Evolutionary conservation across 2,888 invertebrate species (phyloP), one percentile per base, ranked within the genome.

Genomic region (Flabesymbios commensalis): DNA sequence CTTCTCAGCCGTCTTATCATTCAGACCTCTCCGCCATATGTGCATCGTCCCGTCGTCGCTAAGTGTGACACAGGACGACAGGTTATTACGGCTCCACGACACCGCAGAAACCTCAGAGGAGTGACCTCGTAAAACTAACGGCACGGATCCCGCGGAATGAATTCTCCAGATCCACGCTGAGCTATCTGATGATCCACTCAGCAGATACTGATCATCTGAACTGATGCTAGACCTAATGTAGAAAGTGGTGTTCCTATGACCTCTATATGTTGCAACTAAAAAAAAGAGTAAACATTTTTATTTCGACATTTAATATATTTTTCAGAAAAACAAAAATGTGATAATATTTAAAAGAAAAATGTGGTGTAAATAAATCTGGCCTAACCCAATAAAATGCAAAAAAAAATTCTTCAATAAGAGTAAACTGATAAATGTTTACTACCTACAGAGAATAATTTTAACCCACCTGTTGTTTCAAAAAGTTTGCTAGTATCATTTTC

Each of bases 101-200:
- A 71, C 71, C 14, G 55, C 63, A 7, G 67, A 67, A 33, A 94
- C 94, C 85, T 94, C 94, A 7, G 90, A 90, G 45, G 87, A 85
- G 77, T 94, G 94, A 0, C 93, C 93, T 1, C 85, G 53, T 26
- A 10, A 49, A 7, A 14, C 19, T 7, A 29, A 5, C 5, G 60
- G 47, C 3, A 3, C 4, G 5, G 31, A 17, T 10, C n/a, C 4
- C 4, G 51, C 48, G 4, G 7, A 3, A 14, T 14, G 17, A 61
- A 81, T 78, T 68, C 80, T 89, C 94, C 94, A 95, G 57, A 95
- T 88, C 77, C 93, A 94, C 0, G 93, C 94, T 72, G 88, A 86
- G 71, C 90, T 89, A 82, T 93, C 92, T 74, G 90, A 90, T 71
- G 93, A 93, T n/a, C 94, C 94, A 80, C 92, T 92, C 0, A 92